phyloP scores from a whole-genome alignment of 2,113 vertebrate genomes.

The Sphaerodactylus townsendi region DNA sequence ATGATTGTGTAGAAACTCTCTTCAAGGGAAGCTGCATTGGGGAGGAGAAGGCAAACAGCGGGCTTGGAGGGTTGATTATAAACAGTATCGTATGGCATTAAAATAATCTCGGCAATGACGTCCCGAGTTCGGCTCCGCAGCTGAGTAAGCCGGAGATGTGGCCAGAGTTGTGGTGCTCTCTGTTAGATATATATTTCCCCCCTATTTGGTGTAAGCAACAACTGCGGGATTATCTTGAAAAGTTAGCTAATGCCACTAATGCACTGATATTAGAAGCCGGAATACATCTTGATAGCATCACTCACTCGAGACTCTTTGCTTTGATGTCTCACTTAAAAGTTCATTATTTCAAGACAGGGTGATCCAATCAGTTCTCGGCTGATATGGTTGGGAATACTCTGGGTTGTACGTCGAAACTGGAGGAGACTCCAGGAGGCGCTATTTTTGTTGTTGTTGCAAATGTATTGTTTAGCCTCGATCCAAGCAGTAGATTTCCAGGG shows the following conservation, averaged over 20 bases:
- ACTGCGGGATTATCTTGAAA: neutral
- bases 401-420: neutral
- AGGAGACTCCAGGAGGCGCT: neutral
- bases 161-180: neutral
- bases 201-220: neutral
- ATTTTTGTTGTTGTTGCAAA: no score
- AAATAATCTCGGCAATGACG: constrained; percentile 63
- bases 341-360: neutral
- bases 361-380: neutral
- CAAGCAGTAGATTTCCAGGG: neutral
- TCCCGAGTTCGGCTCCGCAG: fast-evolving
- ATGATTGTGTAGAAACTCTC: constrained; percentile 97
- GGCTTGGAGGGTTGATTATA: constrained; percentile 72
- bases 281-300: neutral
- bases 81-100: constrained; percentile 72
- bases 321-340: neutral
- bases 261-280: neutral
- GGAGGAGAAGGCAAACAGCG: constrained; percentile 88
- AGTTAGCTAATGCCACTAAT: neutral
- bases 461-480: neutral
- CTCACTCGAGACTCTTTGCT: neutral
- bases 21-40: constrained; percentile 80
- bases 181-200: fast-evolving
- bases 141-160: neutral
- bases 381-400: neutral